phyloP scores from a whole-genome alignment of 2,888 invertebrate genomes.

The Gortyna flavago region DNA sequence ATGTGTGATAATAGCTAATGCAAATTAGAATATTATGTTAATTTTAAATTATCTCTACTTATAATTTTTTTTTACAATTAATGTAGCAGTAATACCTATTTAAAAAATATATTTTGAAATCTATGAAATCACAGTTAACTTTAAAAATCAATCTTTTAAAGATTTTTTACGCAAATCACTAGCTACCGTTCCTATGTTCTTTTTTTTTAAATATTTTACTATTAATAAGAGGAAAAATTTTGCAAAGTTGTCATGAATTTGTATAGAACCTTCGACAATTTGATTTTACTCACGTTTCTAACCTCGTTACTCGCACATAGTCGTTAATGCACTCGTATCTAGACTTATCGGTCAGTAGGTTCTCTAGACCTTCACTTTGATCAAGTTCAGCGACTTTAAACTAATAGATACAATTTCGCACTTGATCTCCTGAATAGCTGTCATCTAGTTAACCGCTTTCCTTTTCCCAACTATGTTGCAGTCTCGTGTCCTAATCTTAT shows the following conservation, averaged over 20 bases:
- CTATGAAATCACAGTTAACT: background rate
- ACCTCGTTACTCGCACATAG: conserved; percentile 20
- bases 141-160: background rate
- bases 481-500: no score
- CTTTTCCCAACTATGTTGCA: background rate
- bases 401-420: conserved; percentile 8
- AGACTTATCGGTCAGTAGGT: conserved; percentile 52
- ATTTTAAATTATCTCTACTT: background rate
- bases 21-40: background rate
- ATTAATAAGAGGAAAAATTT: background rate
- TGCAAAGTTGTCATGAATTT: background rate
- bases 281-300: background rate
- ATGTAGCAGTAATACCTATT: no score
- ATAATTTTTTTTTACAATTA: background rate
- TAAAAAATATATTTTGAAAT: background rate
- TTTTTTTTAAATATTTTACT: no score
- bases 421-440: conserved; percentile 8
- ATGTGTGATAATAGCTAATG: background rate
- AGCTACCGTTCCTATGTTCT: background rate
- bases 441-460: background rate
- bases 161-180: no score
- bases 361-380: conserved; percentile 44
- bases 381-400: conserved; percentile 25
- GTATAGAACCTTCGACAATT: background rate
- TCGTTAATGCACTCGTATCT: conserved; percentile 29